phyloP scores from a whole-genome alignment of 2,888 invertebrate species.

The Aphelenchoides bicaudatus region DNA sequence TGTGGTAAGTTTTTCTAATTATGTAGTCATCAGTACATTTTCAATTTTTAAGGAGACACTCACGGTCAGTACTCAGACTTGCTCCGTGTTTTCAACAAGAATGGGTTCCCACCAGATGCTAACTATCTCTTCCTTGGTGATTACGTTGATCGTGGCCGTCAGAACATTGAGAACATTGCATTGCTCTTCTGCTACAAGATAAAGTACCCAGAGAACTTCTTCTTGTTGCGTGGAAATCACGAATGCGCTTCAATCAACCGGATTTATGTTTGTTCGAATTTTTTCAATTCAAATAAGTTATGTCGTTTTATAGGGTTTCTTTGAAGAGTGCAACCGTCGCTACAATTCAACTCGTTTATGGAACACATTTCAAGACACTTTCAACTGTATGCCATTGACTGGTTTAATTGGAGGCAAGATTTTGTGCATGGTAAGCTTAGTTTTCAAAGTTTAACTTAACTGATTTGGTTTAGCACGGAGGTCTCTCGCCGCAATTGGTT shows the following conservation, averaged over 20 bases:
- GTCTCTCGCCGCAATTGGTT: slow-evolving; percentile 47
- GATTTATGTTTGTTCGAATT: no score
- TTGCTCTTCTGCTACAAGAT: slow-evolving; percentile 52
- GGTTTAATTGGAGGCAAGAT: slow-evolving; percentile 50
- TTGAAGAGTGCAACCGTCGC: slow-evolving; percentile 47
- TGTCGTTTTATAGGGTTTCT: no score
- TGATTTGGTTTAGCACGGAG: no score
- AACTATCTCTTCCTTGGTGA: slow-evolving; percentile 52
- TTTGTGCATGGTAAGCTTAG: slow-evolving; percentile 33
- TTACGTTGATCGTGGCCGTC: slow-evolving; percentile 53
- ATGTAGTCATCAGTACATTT: no score
- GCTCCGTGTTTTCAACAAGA: slow-evolving; percentile 52
- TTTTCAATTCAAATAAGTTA: no score
- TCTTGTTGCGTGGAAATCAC: slow-evolving; percentile 55
- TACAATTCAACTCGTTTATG: slow-evolving; percentile 45
- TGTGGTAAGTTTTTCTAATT: no score
- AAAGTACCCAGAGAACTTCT: slow-evolving; percentile 51
- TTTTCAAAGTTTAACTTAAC: no score
- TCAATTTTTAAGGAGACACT: no score
- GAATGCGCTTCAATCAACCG: slow-evolving; percentile 53
- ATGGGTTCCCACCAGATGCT: slow-evolving; percentile 50
- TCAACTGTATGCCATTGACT: slow-evolving; percentile 55
- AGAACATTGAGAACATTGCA: slow-evolving; percentile 54
- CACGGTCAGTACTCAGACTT: slow-evolving; percentile 51
- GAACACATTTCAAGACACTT: slow-evolving; percentile 49